phyloP scores from a whole-genome alignment of 1,140 invertebrate genomes.

The Thaumetopoea pityocampa region DNA sequence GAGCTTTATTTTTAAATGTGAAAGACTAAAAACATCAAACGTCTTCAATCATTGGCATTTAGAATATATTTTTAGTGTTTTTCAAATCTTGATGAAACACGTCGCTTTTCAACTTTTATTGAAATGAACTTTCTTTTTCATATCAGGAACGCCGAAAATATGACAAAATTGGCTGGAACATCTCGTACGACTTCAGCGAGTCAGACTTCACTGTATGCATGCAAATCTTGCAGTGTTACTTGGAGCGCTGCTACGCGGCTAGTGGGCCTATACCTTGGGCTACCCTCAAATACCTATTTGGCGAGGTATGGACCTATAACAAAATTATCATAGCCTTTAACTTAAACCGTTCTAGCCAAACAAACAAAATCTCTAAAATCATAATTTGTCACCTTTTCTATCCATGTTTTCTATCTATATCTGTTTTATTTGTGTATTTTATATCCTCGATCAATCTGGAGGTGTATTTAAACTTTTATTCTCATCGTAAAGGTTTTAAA shows the following conservation, averaged over 20 bases:
- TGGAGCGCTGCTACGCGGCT: conserved; percentile 80
- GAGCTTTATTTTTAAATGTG: too few relatives aligned
- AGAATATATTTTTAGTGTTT: too few relatives aligned
- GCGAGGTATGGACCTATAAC: conserved; percentile 82
- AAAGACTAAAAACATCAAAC: too few relatives aligned
- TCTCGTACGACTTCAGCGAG: conserved; percentile 94
- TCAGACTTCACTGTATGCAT: conserved; percentile 92
- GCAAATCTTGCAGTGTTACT: conserved; percentile 88
- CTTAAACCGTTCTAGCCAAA: neutral
- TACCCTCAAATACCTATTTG: conserved; percentile 93
- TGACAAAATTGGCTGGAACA: conserved; percentile 96
- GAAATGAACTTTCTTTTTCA: conserved; percentile 1
- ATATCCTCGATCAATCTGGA: too few relatives aligned
- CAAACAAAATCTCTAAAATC: too few relatives aligned
- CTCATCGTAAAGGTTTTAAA: too few relatives aligned
- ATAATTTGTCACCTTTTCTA: too few relatives aligned
- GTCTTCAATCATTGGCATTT: too few relatives aligned
- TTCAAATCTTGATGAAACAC: too few relatives aligned
- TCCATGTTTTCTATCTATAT: too few relatives aligned
- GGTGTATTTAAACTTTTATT: too few relatives aligned
- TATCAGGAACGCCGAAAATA: conserved; percentile 90
- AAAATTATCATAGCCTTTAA: neutral
- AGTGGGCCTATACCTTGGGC: conserved; percentile 88
- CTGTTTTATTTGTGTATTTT: too few relatives aligned
- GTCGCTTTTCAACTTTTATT: neutral